Evolutionary conservation across 2,888 invertebrate species (phyloP).

Genomic region (Thymelicus sylvestris): DNA sequence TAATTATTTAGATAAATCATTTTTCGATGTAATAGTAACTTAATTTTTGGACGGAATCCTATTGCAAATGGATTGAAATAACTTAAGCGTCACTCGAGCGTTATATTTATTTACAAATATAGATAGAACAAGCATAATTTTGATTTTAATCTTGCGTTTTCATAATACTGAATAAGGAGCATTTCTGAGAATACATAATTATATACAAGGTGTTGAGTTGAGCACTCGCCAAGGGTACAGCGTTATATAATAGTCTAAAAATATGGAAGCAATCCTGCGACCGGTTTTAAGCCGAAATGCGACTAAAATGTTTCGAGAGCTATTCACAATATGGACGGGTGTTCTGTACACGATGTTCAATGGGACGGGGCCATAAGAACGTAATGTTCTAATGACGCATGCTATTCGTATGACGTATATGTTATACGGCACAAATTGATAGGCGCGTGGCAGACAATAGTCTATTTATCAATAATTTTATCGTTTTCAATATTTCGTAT

Average conservation of each 20-base stretch:
- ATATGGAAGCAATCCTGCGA: background rate
- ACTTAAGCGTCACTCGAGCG: slow-evolving; percentile 31
- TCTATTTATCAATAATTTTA: background rate
- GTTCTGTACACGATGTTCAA: background rate
- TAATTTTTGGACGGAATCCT: slow-evolving; percentile 72
- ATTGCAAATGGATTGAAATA: slow-evolving; percentile 48
- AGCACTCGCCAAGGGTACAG: slow-evolving; percentile 1
- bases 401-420: too few relatives aligned
- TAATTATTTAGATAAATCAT: slow-evolving; percentile 41
- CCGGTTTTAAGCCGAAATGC: background rate
- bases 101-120: slow-evolving; percentile 34
- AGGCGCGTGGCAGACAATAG: background rate
- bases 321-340: slow-evolving; percentile 9
- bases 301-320: background rate
- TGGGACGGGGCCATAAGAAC: background rate
- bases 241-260: slow-evolving; percentile 1
- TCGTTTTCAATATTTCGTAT: background rate
- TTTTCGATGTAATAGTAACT: slow-evolving; percentile 55
- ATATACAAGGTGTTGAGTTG: slow-evolving; percentile 8
- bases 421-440: background rate
- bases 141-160: slow-evolving; percentile 1
- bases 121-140: slow-evolving; percentile 30
- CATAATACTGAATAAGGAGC: slow-evolving; percentile 31
- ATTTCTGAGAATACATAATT: slow-evolving; percentile 29
- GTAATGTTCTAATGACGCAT: background rate